A percentile compares a stretch with the other conserved stretches of the same genome.
phyloP scores from a whole-genome alignment of 2,797 vertebrate species.

The Malurus splendens region DNA sequence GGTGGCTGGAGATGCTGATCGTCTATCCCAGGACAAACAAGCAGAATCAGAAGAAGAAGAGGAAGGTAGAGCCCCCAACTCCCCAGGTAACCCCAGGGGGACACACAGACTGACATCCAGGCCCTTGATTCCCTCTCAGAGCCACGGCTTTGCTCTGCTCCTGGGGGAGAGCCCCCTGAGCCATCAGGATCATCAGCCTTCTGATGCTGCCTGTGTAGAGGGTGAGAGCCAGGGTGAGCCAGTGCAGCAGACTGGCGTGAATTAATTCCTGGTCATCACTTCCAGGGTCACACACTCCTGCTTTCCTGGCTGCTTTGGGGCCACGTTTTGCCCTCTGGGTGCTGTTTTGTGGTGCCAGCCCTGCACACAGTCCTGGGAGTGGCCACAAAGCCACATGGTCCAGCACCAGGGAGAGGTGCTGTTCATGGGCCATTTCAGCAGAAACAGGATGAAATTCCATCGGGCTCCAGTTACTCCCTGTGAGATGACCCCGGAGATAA shows the following conservation, averaged over 20 bases:
- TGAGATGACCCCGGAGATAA: conserved; percentile 50
- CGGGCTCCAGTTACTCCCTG: background rate
- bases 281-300: background rate
- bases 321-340: fast-evolving
- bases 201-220: background rate
- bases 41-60: conserved; percentile 98
- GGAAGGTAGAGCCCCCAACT: conserved; percentile 93
- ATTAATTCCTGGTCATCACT: background rate
- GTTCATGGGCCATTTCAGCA: background rate
- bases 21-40: conserved; percentile 95
- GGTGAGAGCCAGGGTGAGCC: background rate
- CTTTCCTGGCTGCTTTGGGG: background rate
- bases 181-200: fast-evolving
- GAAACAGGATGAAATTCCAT: conserved; percentile 25
- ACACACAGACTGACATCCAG: fast-evolving
- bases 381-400: background rate
- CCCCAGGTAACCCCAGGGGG: conserved; percentile 80
- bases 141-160: background rate
- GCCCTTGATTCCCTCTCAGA: background rate
- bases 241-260: fast-evolving
- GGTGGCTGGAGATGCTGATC: conserved; percentile 93
- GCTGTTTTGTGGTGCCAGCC: background rate
- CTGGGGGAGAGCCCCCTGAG: background rate
- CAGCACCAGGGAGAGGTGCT: background rate
- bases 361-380: background rate